These are phyloP conservation scores for Matsumyia berberina DNA, from an alignment of 2,888 invertebrate species.

Conservation along the genomic window DNA sequence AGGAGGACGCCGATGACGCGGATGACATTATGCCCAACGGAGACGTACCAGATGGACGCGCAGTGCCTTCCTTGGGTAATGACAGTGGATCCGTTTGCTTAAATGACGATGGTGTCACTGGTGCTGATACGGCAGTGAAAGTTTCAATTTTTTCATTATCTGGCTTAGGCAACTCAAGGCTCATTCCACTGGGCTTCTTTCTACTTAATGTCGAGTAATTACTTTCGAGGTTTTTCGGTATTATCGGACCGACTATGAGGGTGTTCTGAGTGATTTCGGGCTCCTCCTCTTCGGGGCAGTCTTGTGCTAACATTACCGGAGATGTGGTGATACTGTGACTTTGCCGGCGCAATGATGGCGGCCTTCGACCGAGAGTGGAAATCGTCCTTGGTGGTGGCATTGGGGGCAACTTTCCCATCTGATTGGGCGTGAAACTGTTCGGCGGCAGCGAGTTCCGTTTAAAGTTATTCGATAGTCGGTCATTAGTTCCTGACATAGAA, in stretches of 20 bases:
- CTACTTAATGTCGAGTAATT: conserved; percentile 78
- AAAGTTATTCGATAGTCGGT: conserved; percentile 78
- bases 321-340: conserved; percentile 84
- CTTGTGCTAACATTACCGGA: conserved; percentile 85
- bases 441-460: conserved; percentile 89
- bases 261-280: conserved; percentile 85
- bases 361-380: conserved; percentile 87
- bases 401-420: conserved; percentile 86
- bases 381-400: conserved; percentile 91
- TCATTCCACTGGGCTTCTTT: conserved; percentile 57
- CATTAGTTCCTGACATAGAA: conserved; percentile 68
- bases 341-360: conserved; percentile 81
- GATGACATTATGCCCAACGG: conserved; percentile 18
- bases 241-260: conserved; percentile 86
- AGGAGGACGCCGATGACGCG: conserved; percentile 31
- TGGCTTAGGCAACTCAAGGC: conserved; percentile 6
- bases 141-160: conserved; percentile 15
- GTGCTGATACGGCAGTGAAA: conserved; percentile 45
- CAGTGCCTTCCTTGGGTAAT: conserved; percentile 21
- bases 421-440: conserved; percentile 81
- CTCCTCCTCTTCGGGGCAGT: conserved; percentile 84
- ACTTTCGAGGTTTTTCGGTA: conserved; percentile 82
- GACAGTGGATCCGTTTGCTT: conserved; percentile 37
- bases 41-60: conserved; percentile 6
- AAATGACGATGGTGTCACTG: conserved; percentile 48